Conservation (phyloP, 23 tunicate genomes). For the Trididemnum nubilum region DNA sequence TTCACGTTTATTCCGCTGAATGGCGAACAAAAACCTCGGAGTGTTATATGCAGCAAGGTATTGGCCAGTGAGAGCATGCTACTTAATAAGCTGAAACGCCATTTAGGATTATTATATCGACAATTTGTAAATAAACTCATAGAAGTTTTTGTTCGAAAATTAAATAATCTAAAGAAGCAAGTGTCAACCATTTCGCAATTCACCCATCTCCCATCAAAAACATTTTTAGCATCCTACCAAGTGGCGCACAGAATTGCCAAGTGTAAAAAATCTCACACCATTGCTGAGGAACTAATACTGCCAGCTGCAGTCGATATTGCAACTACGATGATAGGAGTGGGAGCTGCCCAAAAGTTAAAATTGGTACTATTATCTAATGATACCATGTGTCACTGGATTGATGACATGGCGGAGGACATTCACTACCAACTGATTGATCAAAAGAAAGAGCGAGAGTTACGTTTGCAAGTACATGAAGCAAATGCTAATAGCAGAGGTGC, state of each 20-base stretch:
- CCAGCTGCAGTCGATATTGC: conserved; percentile 51
- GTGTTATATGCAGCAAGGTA: no score
- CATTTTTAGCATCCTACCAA: conserved; percentile 50
- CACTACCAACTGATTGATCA: conserved; percentile 45
- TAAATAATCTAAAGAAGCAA: conserved; percentile 40
- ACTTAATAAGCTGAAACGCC: no score
- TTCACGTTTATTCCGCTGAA: conserved; percentile 42
- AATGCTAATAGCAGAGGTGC: conserved; percentile 43
- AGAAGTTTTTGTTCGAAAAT: conserved; percentile 43
- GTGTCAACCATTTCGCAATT: conserved; percentile 40
- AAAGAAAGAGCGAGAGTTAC: conserved; percentile 28
- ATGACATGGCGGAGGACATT: conserved; percentile 42
- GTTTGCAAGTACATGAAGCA: conserved; percentile 49
- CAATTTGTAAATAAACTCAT: conserved; percentile 47
- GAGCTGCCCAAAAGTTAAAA: conserved; percentile 41
- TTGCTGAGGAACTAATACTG: conserved; percentile 55
- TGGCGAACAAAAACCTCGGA: no score
- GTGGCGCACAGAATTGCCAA: conserved; percentile 53
- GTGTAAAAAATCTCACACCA: conserved; percentile 51
- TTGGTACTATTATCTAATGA: conserved; percentile 37
- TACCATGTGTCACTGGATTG: conserved; percentile 48
- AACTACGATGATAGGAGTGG: conserved; percentile 47
- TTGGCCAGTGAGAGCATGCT: no score
- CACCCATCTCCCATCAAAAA: conserved; percentile 44
- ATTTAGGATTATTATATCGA: conserved; percentile 35